These are phyloP conservation scores for Myotis lucifugus DNA, from an alignment of 2,113 vertebrate genomes.

Conservation along the genomic window DNA sequence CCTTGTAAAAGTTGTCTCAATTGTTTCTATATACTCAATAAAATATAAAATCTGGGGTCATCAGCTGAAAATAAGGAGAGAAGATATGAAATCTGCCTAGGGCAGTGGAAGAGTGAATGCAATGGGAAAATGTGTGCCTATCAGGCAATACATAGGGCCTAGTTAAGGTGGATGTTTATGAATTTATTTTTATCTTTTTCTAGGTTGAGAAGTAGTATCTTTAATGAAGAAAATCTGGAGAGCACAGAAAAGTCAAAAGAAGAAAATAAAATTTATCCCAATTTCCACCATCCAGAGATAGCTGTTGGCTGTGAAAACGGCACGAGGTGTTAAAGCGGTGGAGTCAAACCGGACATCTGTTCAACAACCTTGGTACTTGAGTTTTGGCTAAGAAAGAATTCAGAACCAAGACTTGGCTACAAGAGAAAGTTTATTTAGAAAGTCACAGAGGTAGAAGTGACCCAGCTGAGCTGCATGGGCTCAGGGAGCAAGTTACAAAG, in stretches of 20 bases:
- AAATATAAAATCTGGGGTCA: background rate
- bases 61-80: background rate
- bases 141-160: background rate
- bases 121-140: background rate
- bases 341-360: background rate
- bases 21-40: background rate
- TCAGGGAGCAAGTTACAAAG: background rate
- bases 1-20: background rate
- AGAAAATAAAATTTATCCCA: background rate
- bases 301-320: background rate
- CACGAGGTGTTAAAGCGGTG: background rate
- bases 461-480: background rate
- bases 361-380: background rate
- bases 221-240: background rate
- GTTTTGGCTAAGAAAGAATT: background rate
- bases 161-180: background rate
- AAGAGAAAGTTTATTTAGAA: background rate
- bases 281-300: background rate
- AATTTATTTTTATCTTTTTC: background rate
- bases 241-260: background rate
- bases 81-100: background rate
- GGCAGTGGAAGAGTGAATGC: background rate
- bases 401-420: background rate
- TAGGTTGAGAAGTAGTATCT: background rate
- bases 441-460: background rate